phyloP scores from a whole-genome alignment of 2,888 invertebrate species.

The Papilio gigon region DNA sequence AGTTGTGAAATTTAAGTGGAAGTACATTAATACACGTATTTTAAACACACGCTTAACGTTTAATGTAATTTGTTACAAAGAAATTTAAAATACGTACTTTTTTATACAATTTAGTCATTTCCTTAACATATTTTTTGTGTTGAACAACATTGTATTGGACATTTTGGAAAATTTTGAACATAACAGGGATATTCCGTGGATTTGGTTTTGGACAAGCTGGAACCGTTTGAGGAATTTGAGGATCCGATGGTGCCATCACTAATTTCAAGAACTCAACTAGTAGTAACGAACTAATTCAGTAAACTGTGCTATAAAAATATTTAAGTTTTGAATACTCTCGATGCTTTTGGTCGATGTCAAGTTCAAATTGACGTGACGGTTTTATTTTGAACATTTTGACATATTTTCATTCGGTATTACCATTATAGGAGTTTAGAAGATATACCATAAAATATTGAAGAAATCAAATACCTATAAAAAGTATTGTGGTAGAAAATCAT shows the following conservation, averaged over 20 bases:
- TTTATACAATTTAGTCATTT: conserved; percentile 83
- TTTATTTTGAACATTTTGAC: conserved; percentile 5
- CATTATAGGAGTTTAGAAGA: background rate
- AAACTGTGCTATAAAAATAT: background rate
- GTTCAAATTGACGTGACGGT: conserved; percentile 15
- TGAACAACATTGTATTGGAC: conserved; percentile 85
- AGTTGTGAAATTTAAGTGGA: conserved; percentile 14
- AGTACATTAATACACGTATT: background rate
- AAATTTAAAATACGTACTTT: conserved; percentile 74
- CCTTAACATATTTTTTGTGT: conserved; percentile 84
- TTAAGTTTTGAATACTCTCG: background rate
- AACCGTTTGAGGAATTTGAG: conserved; percentile 54
- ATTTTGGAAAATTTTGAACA: conserved; percentile 83
- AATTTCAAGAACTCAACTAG: background rate
- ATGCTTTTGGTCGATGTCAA: background rate
- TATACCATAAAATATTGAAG: too few species aligned
- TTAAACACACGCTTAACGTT: too few species aligned
- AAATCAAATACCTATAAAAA: too few species aligned
- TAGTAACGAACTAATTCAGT: background rate
- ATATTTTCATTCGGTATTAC: background rate
- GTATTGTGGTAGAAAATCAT: too few species aligned
- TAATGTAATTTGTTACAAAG: background rate
- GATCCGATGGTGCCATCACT: conserved; percentile 64
- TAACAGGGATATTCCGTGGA: conserved; percentile 69
- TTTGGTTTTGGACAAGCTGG: conserved; percentile 61